phyloP scores from a whole-genome alignment of 1,140 invertebrate species.

The Eupristina koningsbergeri region DNA sequence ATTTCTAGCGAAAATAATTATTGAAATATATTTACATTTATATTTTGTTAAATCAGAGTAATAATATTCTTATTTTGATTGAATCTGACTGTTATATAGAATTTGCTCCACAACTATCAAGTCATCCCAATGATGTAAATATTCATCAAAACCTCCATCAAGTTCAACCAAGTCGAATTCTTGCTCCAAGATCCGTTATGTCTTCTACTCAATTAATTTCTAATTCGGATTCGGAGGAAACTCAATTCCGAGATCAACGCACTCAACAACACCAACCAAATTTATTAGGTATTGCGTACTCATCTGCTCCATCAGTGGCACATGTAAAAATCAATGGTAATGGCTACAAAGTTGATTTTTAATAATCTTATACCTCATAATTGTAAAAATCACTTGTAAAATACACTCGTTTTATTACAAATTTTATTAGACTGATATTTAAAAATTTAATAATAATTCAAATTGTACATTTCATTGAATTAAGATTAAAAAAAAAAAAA shows the following conservation, averaged over 20 bases:
- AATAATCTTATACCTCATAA: conserved; percentile 5
- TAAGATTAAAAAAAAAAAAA: background rate
- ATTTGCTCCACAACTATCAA: background rate
- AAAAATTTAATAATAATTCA: no score
- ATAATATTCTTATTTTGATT: no score
- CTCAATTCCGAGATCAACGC: conserved; percentile 53
- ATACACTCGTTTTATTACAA: no score
- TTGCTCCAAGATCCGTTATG: background rate
- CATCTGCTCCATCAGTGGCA: conserved; percentile 62
- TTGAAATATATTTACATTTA: no score
- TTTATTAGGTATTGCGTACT: conserved; percentile 64
- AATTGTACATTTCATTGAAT: background rate
- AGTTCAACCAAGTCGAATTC: background rate
- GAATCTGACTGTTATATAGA: background rate
- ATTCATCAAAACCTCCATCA: conserved; percentile 17
- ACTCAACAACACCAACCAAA: conserved; percentile 53
- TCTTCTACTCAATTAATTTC: conserved; percentile 31
- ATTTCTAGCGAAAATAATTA: no score
- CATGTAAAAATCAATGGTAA: conserved; percentile 64
- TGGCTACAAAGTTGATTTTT: conserved; percentile 65
- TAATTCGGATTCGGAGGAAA: conserved; percentile 52
- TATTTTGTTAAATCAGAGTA: no score
- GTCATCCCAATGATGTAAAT: background rate
- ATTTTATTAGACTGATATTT: no score
- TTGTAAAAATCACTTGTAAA: background rate